phyloP scores from a whole-genome alignment of 2,113 vertebrate species.

The Aplodontia rufa region DNA sequence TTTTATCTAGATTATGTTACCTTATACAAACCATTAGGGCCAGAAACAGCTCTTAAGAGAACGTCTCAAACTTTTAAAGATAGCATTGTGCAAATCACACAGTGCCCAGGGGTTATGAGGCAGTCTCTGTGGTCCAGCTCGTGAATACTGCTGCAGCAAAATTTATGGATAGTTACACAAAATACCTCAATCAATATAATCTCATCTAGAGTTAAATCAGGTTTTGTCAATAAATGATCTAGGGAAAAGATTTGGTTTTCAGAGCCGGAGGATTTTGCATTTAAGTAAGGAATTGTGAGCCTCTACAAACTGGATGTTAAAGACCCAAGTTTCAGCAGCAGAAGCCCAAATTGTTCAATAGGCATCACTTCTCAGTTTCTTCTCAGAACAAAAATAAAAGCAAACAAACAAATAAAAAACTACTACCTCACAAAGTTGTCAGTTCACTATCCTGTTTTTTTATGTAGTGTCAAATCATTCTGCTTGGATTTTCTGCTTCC shows the following conservation, averaged over 20 bases:
- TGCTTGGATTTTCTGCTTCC: background rate
- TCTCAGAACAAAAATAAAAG: background rate
- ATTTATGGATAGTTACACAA: background rate
- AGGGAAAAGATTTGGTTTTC: background rate
- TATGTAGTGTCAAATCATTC: background rate
- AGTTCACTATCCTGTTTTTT: background rate
- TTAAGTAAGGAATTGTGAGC: background rate
- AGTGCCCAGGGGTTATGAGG: too few species aligned
- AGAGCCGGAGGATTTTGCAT: background rate
- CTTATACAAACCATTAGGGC: background rate
- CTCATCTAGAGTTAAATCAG: background rate
- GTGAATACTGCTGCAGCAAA: background rate
- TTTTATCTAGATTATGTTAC: background rate
- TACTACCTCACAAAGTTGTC: background rate
- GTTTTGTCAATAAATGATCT: conserved; percentile 22
- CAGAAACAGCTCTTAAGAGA: background rate
- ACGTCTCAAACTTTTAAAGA: background rate
- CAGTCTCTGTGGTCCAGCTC: background rate
- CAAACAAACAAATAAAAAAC: background rate
- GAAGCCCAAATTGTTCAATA: background rate
- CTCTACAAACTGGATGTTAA: background rate
- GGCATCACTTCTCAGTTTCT: background rate
- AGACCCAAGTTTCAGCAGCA: background rate
- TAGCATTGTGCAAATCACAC: background rate
- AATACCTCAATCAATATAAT: background rate